Evolutionary conservation across 2,888 invertebrate genomes (phyloP).

Genomic region (Adelognathus sp.): DNA sequence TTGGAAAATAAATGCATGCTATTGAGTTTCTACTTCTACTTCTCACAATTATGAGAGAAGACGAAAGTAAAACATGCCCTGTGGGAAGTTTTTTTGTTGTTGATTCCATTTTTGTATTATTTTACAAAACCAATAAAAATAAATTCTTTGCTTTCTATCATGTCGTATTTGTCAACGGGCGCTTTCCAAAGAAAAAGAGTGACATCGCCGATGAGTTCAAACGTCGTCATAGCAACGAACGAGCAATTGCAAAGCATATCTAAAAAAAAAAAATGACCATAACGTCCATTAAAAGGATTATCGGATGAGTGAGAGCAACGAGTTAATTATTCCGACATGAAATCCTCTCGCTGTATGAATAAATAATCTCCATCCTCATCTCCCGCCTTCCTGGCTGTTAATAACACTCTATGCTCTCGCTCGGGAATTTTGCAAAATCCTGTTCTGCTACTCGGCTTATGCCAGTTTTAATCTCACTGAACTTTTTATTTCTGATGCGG

Average conservation of each 20-base stretch:
- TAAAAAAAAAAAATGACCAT: neutral
- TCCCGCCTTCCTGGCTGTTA: neutral
- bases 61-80: no score
- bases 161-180: no score
- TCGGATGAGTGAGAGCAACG: slow-evolving; percentile 8
- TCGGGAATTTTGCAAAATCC: slow-evolving; percentile 8
- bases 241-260: neutral
- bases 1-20: no score
- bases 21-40: no score
- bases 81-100: no score
- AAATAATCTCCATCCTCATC: slow-evolving; percentile 8
- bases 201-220: no score
- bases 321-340: slow-evolving; percentile 4
- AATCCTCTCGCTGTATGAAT: slow-evolving; percentile 10
- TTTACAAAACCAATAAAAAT: no score
- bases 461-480: slow-evolving; percentile 12
- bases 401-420: neutral
- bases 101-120: no score
- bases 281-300: neutral
- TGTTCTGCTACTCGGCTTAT: neutral
- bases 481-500: no score
- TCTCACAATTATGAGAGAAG: no score
- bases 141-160: no score
- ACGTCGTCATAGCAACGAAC: neutral
- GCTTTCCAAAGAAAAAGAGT: no score